Base-by-base conservation (phyloP, 1,140 invertebrate genomes). In the Sipha flava region DNA sequence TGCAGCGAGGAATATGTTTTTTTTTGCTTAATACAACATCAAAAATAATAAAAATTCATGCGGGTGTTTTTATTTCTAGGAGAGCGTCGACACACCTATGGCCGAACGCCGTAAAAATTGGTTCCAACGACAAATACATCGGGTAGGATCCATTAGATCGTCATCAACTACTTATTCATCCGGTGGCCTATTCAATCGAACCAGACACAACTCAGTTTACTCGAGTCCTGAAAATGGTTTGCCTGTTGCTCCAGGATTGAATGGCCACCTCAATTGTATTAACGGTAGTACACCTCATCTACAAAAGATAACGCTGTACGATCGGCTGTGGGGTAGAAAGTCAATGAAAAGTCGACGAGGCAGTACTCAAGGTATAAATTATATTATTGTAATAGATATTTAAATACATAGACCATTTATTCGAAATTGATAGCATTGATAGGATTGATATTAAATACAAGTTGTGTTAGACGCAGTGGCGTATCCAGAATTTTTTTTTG, bases 1-100 rank as follows among this genome's bases (percentile, higher is more conserved):
- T n/a, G n/a, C n/a, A n/a, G n/a, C n/a, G n/a, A n/a, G n/a, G n/a
- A n/a, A n/a, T n/a, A n/a, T n/a, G n/a, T n/a, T n/a, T n/a, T n/a
- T n/a, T n/a, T n/a, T n/a, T n/a, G n/a, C n/a, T n/a, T n/a, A n/a
- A n/a, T n/a, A n/a, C n/a, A n/a, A n/a, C n/a, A n/a, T n/a, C n/a
- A n/a, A n/a, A n/a, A n/a, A n/a, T n/a, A n/a, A n/a, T n/a, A n/a
- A n/a, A n/a, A 23, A 64, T 23, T 66, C 14, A 0, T 14, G 5
- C 7, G n/a, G 23, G 1, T 6, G 12, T 10, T 66, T 23, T 59
- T 34, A 10, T 66, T 40, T 64, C 21, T 23, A 95, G 93, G 93
- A 94, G 85, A 94, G 93, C 83, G 93, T 95, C 0, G 93, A 94
- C 82, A 94, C 93, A 0, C 93, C 93, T 1, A 87, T 95, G 82